Conservation (phyloP, 2,888 invertebrate genomes). For the Drosophila leonis region DNA sequence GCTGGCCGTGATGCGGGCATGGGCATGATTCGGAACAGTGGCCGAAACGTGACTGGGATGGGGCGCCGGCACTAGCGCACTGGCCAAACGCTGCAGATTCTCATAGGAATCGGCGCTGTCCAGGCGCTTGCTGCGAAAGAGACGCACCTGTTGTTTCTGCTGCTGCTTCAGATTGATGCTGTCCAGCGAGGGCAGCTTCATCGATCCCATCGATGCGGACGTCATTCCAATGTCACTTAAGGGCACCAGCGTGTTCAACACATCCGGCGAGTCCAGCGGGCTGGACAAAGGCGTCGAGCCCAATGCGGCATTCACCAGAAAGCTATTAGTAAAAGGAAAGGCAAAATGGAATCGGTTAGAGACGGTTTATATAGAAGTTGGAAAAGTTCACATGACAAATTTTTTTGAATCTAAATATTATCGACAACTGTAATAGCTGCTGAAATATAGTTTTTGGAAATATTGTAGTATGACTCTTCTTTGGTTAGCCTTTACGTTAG, state of each 20-base stretch:
- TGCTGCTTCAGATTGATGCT: conserved; percentile 82
- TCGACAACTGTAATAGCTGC: background rate
- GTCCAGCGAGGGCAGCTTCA: conserved; percentile 85
- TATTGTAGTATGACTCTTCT: background rate
- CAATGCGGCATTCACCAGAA: conserved; percentile 92
- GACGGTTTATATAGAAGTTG: background rate
- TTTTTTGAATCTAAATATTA: background rate
- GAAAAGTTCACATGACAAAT: background rate
- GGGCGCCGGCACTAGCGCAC: conserved; percentile 73
- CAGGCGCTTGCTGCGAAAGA: conserved; percentile 81
- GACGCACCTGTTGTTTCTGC: conserved; percentile 83
- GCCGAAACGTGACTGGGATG: conserved; percentile 44
- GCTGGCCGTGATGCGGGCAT: conserved; percentile 43
- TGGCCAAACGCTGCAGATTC: conserved; percentile 84
- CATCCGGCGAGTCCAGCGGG: conserved; percentile 93
- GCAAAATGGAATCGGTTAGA: background rate
- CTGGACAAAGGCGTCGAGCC: conserved; percentile 92
- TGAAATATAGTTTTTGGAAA: background rate
- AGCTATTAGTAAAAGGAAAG: conserved; percentile 86
- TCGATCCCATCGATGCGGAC: conserved; percentile 84
- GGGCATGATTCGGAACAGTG: conserved; percentile 17
- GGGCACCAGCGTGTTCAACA: conserved; percentile 85
- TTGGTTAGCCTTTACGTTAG: too few relatives aligned
- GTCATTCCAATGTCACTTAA: conserved; percentile 85
- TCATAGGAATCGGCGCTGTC: conserved; percentile 83